Percentiles rank a stretch among this genome's conserved stretches.
These are phyloP conservation scores for Cladopsammia gracilis DNA, from an alignment of 64 coral and sea anemone species.

Conservation along the genomic window DNA sequence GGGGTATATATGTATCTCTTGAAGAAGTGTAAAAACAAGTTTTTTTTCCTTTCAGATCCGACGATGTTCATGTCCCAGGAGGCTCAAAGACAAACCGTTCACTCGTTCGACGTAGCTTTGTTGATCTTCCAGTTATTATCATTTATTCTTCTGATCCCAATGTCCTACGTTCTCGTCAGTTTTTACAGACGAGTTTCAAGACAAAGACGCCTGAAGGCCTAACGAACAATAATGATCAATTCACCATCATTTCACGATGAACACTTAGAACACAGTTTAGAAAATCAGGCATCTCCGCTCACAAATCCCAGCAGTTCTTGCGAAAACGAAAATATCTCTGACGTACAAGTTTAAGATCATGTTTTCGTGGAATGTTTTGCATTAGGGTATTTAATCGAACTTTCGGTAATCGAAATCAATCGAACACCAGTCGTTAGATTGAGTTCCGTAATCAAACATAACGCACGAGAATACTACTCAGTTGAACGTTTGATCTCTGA, in stretches of 20 bases:
- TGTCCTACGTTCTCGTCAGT: not conserved
- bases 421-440: too few species aligned
- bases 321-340: too few species aligned
- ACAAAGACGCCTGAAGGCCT: not conserved
- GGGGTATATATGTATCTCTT: too few species aligned
- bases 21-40: too few species aligned
- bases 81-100: not conserved
- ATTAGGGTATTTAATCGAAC: too few species aligned
- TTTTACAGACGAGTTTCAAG: not conserved
- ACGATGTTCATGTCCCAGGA: not conserved
- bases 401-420: too few species aligned
- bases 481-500: too few species aligned
- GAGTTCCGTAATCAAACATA: too few species aligned
- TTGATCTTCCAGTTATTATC: not conserved
- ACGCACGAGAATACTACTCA: too few species aligned
- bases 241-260: not conserved
- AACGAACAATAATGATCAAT: not conserved
- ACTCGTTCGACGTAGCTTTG: not conserved
- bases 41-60: not conserved
- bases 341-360: too few species aligned
- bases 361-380: too few species aligned
- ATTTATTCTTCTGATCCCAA: not conserved
- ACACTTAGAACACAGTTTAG: conserved; percentile 5
- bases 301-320: not conserved
- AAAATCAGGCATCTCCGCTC: not conserved